These are phyloP conservation scores for Agapornis canus DNA, from an alignment of 2,797 vertebrate genomes.

Conservation along the genomic window DNA sequence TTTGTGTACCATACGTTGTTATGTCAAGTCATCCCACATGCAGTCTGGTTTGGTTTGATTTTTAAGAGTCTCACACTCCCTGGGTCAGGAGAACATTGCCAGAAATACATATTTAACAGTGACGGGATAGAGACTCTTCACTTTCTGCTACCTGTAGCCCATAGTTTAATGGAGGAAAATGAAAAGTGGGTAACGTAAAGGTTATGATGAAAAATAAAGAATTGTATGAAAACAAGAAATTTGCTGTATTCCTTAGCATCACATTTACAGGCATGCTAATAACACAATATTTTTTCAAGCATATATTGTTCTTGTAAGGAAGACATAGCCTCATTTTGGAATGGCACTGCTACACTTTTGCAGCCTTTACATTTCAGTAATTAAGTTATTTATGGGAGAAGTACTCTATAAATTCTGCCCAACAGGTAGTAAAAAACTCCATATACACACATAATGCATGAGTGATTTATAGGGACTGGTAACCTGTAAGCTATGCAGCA, in stretches of 20 bases:
- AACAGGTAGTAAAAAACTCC: neutral
- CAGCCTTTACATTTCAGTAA: slow-evolving; percentile 8
- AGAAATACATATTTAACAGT: neutral
- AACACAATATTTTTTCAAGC: neutral
- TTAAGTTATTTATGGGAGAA: slow-evolving; percentile 42
- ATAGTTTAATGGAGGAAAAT: neutral
- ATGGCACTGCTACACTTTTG: neutral
- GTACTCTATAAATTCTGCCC: neutral
- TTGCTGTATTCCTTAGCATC: neutral
- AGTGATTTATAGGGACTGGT: neutral
- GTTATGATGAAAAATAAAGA: neutral
- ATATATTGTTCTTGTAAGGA: neutral
- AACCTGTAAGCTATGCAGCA: neutral
- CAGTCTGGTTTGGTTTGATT: neutral
- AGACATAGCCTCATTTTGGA: neutral
- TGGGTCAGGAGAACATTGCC: neutral
- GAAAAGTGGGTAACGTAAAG: neutral
- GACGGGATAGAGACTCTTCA: neutral
- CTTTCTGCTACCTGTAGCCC: neutral
- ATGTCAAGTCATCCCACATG: neutral
- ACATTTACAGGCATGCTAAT: neutral
- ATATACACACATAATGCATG: neutral
- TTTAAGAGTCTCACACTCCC: neutral
- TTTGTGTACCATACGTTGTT: neutral
- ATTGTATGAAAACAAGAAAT: neutral